A percentile compares a stretch with the other conserved stretches of the same genome.
phyloP scores from a whole-genome alignment of 2,797 vertebrate genomes.

The Lutjanus argentimaculatus region DNA sequence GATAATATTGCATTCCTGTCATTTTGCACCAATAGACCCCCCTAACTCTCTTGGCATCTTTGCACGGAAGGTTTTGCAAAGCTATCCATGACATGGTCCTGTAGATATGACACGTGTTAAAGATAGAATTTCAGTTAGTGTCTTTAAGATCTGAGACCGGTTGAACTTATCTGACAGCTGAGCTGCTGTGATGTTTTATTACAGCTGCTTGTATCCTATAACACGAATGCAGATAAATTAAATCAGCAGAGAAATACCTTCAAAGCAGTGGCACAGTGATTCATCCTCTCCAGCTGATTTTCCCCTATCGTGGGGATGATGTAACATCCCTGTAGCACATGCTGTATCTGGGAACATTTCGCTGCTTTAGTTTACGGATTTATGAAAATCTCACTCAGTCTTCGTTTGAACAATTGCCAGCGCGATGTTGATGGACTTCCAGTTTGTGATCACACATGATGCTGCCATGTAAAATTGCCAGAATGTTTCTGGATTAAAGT shows the following conservation, averaged over 20 bases:
- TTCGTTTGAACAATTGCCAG: conserved; percentile 34
- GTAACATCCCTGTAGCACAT: conserved; percentile 23
- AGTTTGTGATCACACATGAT: conserved; percentile 13
- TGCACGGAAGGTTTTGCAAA: too few species aligned
- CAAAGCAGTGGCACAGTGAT: conserved; percentile 44
- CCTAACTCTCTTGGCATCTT: too few species aligned
- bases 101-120: not conserved
- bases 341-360: conserved; percentile 3
- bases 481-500: conserved; percentile 36
- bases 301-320: conserved; percentile 20
- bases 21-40: too few species aligned
- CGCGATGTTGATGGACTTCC: conserved; percentile 15
- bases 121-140: not conserved
- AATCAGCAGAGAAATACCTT: conserved; percentile 43
- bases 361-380: conserved; percentile 30
- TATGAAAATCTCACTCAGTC: conserved; percentile 38
- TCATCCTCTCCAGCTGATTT: conserved; percentile 31
- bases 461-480: conserved; percentile 25
- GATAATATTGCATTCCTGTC: too few species aligned
- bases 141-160: conserved; percentile 11
- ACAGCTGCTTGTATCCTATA: conserved; percentile 19
- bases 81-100: not conserved
- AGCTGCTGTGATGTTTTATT: conserved; percentile 24
- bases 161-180: conserved; percentile 5
- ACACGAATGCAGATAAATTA: not conserved